Conservation (phyloP, 2,113 vertebrate species). For the Danionella cerebrum region DNA sequence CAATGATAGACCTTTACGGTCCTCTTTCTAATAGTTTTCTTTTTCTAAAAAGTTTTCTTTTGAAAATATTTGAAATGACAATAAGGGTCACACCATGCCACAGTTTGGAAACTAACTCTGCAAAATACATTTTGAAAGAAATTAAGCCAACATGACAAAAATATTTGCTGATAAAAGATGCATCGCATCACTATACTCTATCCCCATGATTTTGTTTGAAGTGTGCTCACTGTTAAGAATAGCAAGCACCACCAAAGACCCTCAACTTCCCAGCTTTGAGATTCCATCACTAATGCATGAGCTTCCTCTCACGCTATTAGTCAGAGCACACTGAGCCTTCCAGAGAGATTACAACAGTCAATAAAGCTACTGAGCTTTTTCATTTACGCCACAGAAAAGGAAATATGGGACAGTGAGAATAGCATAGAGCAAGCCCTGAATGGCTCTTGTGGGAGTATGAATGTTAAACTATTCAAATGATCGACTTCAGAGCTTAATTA, state of each 20-base stretch:
- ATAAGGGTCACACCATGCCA: background rate
- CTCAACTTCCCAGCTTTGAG: constrained; percentile 29
- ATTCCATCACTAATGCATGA: constrained; percentile 64
- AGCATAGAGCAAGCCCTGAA: background rate
- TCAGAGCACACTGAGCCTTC: constrained; percentile 63
- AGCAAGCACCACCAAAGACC: constrained; percentile 8
- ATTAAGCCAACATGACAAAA: constrained; percentile 45
- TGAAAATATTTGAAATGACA: too few species aligned
- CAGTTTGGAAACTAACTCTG: background rate
- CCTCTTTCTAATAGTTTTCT: too few species aligned
- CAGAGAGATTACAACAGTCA: constrained; percentile 53
- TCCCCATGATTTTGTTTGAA: constrained; percentile 28
- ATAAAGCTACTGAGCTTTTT: constrained; percentile 52
- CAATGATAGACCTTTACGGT: too few species aligned
- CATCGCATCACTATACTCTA: constrained; percentile 35
- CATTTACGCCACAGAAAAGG: constrained; percentile 23
- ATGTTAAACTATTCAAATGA: constrained; percentile 12
- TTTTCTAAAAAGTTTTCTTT: too few species aligned
- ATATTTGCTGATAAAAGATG: constrained; percentile 57
- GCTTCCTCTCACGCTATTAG: constrained; percentile 58
- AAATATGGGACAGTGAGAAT: constrained; percentile 1
- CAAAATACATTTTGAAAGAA: constrained; percentile 29
- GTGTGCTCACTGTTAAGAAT: constrained; percentile 18
- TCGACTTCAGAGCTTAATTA: constrained; percentile 7
- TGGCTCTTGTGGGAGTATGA: constrained; percentile 1